Conservation (phyloP, 2,888 invertebrate genomes). For the Drosophila hamatofila region DNA sequence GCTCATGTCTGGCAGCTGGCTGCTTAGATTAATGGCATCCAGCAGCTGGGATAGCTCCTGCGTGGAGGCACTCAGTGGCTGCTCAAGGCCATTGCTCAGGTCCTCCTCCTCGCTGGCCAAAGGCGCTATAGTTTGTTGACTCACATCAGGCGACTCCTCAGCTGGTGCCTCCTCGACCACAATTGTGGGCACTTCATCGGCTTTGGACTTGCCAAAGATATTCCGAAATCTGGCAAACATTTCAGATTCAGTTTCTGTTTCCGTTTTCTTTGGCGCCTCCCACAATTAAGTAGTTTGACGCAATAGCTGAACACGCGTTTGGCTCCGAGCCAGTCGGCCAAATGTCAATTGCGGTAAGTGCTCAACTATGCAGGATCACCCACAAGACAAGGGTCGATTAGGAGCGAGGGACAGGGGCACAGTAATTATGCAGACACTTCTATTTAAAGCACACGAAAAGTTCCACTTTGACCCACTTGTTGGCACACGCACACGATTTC, state of each 20-base stretch:
- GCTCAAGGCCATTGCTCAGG: constrained; percentile 26
- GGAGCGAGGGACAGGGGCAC: not conserved
- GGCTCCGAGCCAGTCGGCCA: constrained; percentile 70
- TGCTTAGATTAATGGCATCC: constrained; percentile 57
- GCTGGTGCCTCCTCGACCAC: constrained; percentile 55
- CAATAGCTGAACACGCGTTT: constrained; percentile 71
- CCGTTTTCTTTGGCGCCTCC: constrained; percentile 9
- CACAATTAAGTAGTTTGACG: constrained; percentile 56
- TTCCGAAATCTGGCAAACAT: constrained; percentile 84
- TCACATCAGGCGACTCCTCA: not conserved
- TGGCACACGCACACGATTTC: constrained; percentile 7
- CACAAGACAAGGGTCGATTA: not conserved
- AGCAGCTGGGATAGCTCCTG: constrained; percentile 53
- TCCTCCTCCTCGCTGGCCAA: constrained; percentile 68
- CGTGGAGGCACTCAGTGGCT: constrained; percentile 51
- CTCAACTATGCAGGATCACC: constrained; percentile 48
- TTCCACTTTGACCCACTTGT: constrained; percentile 71
- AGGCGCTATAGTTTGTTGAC: constrained; percentile 37
- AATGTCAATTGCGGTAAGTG: constrained; percentile 52
- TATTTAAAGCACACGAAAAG: constrained; percentile 41
- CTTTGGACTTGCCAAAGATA: constrained; percentile 80
- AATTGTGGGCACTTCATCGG: constrained; percentile 62
- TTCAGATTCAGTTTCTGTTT: constrained; percentile 28
- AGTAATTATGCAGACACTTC: constrained; percentile 35
- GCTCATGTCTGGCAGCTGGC: constrained; percentile 52